phyloP scores from a whole-genome alignment of 2,113 vertebrate genomes.

The Trematomus loennbergii region DNA sequence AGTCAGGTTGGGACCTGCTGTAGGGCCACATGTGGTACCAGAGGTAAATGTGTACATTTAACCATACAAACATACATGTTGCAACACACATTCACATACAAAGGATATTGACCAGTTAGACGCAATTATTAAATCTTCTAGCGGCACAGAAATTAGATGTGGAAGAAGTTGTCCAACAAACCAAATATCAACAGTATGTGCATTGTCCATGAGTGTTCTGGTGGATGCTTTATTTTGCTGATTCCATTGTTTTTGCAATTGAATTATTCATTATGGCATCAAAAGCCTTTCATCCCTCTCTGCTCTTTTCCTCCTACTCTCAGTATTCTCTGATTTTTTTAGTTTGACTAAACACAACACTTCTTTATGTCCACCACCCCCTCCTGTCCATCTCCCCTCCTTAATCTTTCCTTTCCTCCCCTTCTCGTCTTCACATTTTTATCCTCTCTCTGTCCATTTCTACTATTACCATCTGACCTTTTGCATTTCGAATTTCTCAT shows the following conservation, averaged over 20 bases:
- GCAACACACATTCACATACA: neutral
- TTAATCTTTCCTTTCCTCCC: neutral
- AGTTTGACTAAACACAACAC: slow-evolving; percentile 48
- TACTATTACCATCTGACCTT: slow-evolving; percentile 4
- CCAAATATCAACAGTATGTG: neutral
- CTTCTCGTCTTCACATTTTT: slow-evolving; percentile 12
- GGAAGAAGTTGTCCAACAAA: neutral
- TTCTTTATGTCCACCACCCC: slow-evolving; percentile 42
- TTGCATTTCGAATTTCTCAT: slow-evolving; percentile 9
- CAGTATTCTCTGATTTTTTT: slow-evolving; percentile 37
- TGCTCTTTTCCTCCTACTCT: slow-evolving; percentile 22
- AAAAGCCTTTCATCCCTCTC: slow-evolving; percentile 51
- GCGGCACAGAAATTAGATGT: neutral
- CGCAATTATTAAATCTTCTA: neutral
- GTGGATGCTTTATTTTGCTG: slow-evolving; percentile 54
- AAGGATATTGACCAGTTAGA: neutral
- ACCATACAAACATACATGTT: slow-evolving; percentile 19
- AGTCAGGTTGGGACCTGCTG: slow-evolving; percentile 60
- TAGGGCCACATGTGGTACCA: slow-evolving; percentile 25
- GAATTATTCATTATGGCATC: slow-evolving; percentile 64
- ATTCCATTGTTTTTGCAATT: slow-evolving; percentile 50
- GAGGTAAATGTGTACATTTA: neutral
- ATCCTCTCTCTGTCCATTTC: slow-evolving; percentile 6
- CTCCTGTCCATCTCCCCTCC: slow-evolving; percentile 31
- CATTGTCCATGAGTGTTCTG: neutral